Evolutionary conservation across 2,888 invertebrate genomes (phyloP).

Genomic region (Rhyacophila evoluta): DNA sequence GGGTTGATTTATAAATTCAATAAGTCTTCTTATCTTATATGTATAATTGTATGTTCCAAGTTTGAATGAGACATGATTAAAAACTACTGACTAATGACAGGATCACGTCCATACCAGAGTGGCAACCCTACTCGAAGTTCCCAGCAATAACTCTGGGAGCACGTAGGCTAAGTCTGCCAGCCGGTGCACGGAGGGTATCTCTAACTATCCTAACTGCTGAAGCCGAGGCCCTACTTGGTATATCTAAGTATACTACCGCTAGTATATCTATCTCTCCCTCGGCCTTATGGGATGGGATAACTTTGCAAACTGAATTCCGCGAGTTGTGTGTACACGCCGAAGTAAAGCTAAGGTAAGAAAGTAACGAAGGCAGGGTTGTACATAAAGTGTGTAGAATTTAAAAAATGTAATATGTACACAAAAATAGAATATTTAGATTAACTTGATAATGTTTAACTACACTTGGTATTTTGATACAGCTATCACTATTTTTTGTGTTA

Average conservation of each 20-base stretch:
- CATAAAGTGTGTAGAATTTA: too few species aligned
- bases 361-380: background rate
- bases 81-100: too few species aligned
- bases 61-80: too few species aligned
- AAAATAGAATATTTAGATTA: too few species aligned
- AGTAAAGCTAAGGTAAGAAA: slow-evolving; percentile 14
- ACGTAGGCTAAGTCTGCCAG: slow-evolving; percentile 41
- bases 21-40: too few species aligned
- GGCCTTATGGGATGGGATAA: slow-evolving; percentile 42
- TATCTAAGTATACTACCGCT: background rate
- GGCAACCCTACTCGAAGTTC: background rate
- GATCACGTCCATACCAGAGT: too few species aligned
- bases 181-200: slow-evolving; percentile 34
- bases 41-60: too few species aligned
- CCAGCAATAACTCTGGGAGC: slow-evolving; percentile 42
- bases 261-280: slow-evolving; percentile 21
- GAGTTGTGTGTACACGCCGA: slow-evolving; percentile 32
- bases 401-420: too few species aligned
- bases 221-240: slow-evolving; percentile 32
- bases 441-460: too few species aligned
- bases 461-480: too few species aligned
- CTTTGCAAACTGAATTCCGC: slow-evolving; percentile 48
- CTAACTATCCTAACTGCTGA: slow-evolving; percentile 48
- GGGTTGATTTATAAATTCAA: too few species aligned
- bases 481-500: too few species aligned